These are phyloP conservation scores for Columba guinea DNA, from an alignment of 2,797 vertebrate species.

Conservation along the genomic window DNA sequence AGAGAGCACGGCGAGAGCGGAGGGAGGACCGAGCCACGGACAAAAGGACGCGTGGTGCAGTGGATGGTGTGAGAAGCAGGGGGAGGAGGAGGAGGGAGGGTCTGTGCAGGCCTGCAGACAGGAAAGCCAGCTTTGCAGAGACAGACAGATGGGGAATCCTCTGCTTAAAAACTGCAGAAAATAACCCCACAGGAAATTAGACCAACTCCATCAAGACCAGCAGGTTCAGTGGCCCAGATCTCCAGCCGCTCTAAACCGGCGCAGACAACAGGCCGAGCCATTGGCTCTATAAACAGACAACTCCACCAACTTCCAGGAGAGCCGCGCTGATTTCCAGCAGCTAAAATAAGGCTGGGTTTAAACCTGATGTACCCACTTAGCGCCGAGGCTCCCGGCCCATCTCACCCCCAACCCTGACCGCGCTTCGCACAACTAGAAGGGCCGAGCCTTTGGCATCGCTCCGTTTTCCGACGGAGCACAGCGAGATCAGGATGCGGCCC, in stretches of 20 bases:
- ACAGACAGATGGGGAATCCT: slow-evolving; percentile 49
- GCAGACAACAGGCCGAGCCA: not conserved
- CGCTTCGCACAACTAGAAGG: not conserved
- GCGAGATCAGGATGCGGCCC: not conserved
- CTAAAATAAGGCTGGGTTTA: not conserved
- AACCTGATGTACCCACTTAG: not conserved
- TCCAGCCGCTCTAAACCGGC: not conserved
- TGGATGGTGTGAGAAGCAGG: slow-evolving; percentile 13
- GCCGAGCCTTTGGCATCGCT: not conserved
- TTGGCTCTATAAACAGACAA: not conserved
- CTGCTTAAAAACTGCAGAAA: not conserved
- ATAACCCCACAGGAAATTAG: slow-evolving; percentile 9
- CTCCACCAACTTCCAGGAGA: not conserved
- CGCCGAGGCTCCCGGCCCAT: not conserved
- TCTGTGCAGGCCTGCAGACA: slow-evolving; percentile 50
- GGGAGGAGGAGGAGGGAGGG: slow-evolving; percentile 41
- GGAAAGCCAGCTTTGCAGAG: slow-evolving; percentile 51
- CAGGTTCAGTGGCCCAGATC: not conserved
- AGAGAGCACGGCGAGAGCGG: not conserved
- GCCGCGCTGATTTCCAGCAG: not conserved
- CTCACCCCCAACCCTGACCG: not conserved
- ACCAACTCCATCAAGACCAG: not conserved
- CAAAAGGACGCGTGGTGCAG: slow-evolving; percentile 67
- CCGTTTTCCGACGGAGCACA: not conserved
- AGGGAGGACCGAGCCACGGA: slow-evolving; percentile 38